These are phyloP conservation scores for Nezara viridula DNA, from an alignment of 2,888 invertebrate genomes.

Conservation along the genomic window DNA sequence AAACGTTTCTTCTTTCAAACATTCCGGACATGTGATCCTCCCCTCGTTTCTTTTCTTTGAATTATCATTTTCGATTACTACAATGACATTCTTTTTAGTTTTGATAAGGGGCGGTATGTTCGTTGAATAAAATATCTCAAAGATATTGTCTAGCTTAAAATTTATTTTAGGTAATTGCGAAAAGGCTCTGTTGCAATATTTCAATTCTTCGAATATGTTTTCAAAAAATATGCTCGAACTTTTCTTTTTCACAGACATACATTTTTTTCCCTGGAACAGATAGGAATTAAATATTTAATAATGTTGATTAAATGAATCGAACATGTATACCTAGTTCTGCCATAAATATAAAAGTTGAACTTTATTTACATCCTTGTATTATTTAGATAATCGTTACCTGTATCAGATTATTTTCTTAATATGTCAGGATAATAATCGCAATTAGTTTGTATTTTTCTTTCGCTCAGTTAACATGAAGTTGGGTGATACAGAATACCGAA, in stretches of 20 bases:
- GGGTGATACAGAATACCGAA: too few relatives aligned
- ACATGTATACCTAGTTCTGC: too few relatives aligned
- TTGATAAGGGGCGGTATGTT: background rate
- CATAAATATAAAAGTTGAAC: too few relatives aligned
- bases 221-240: background rate
- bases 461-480: too few relatives aligned
- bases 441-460: too few relatives aligned
- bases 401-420: too few relatives aligned
- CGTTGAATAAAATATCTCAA: background rate
- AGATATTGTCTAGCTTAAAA: background rate
- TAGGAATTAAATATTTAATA: background rate
- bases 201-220: background rate
- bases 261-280: background rate
- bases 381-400: too few relatives aligned
- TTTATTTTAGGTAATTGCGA: background rate
- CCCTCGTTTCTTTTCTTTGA: background rate
- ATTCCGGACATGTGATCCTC: background rate
- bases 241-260: background rate
- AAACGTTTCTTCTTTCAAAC: background rate
- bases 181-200: background rate
- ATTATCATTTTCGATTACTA: constrained; percentile 20
- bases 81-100: background rate
- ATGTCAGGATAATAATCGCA: too few relatives aligned
- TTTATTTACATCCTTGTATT: too few relatives aligned
- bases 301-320: too few relatives aligned